Base-by-base conservation (phyloP, 2,888 invertebrate species). In the Pegoplata infirma region DNA sequence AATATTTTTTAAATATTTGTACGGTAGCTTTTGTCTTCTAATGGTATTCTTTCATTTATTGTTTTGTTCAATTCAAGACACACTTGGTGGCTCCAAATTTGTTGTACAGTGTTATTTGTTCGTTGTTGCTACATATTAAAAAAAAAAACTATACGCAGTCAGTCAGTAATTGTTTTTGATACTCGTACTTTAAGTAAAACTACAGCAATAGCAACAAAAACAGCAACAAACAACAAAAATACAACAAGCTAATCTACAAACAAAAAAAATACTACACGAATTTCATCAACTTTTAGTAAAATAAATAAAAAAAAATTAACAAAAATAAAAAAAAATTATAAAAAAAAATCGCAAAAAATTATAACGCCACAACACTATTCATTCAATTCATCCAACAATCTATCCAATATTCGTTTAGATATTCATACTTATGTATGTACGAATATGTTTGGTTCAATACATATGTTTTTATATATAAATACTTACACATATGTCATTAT, bases 371-470 rank as follows among this genome's bases (percentile, higher is more conserved):
- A 56, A 58, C 36, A 49, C 23, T 51, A 61, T 17, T 36, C 32
- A 58, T 14, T n/a, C 61, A 69, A 69, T 69, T 63, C 68, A 49
- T 23, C 10, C 32, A 74, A n/a, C n/a, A n/a, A 67, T 75, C 67
- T 75, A 68, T 67, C 36, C 67, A 75, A 75, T 75, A 46, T 75
- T 58, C 46, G 58, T 68, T 68, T 59, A 67, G 53, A 59, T 51
- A 23, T 61, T 61, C n/a, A 4, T n/a, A n/a, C 6, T 12, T 40
- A 63, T 36, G 21, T 61, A 19, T 25, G 23, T 59, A 23, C 21
- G 25, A 25, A 5, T 49, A 61, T 21, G 46, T 14, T 49, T 28
- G 58, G n/a, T 3, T 51, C 51, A 28, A 14, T 46, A 61, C 21
- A 25, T 55, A 56, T 61, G 12, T 47, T 19, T 32, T n/a, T 40